These are phyloP conservation scores for Euproctis similis DNA, from an alignment of 2,888 invertebrate species.

Conservation along the genomic window DNA sequence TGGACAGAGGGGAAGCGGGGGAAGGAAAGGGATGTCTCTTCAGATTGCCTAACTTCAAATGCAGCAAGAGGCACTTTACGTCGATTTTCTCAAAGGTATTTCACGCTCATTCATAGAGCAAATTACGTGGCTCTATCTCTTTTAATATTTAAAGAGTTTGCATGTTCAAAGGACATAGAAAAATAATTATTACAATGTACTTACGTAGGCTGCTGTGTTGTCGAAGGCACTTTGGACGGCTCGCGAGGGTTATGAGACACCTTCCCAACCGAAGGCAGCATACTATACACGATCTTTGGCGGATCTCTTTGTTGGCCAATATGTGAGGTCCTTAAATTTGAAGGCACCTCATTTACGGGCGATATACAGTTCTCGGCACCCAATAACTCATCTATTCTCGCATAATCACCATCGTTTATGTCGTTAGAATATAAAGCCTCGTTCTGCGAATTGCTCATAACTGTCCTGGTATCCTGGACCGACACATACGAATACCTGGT, in stretches of 20 bases:
- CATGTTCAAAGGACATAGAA: no score
- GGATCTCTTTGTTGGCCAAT: conserved; percentile 45
- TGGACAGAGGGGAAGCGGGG: no score
- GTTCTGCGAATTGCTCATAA: conserved; percentile 68
- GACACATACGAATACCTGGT: conserved; percentile 68
- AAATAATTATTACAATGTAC: conserved; percentile 20
- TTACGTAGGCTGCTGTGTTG: conserved; percentile 49
- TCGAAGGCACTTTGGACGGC: conserved; percentile 52
- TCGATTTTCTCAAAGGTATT: no score
- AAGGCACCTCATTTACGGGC: conserved; percentile 48
- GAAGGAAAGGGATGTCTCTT: no score
- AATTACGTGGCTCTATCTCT: no score
- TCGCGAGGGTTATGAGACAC: conserved; percentile 55
- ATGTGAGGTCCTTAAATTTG: conserved; percentile 61
- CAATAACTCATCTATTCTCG: conserved; percentile 61
- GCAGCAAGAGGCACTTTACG: no score
- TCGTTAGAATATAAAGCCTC: conserved; percentile 63
- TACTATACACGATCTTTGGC: conserved; percentile 45
- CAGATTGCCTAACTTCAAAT: no score
- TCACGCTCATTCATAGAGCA: no score
- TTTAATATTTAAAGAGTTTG: no score
- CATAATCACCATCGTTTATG: conserved; percentile 61
- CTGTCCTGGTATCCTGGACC: conserved; percentile 62
- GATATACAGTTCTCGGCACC: conserved; percentile 65
- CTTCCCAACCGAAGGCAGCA: conserved; percentile 62